phyloP scores from a whole-genome alignment of 2,113 vertebrate genomes.

The Trichechus manatus region DNA sequence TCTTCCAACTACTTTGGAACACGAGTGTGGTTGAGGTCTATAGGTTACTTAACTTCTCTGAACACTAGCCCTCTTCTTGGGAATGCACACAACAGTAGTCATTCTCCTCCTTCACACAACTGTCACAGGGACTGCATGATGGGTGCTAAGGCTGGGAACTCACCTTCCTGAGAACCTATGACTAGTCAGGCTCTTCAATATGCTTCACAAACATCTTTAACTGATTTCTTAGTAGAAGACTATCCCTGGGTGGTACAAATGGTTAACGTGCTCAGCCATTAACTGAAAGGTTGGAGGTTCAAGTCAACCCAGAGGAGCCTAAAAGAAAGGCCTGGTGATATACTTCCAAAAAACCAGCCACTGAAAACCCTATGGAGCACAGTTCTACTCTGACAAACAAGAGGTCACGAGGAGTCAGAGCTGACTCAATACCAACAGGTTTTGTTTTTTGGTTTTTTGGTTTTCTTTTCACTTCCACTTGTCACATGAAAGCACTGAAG shows the following conservation, averaged over 20 bases:
- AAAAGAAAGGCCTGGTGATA: too few species aligned
- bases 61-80: not conserved
- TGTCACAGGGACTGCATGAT: not conserved
- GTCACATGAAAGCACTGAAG: not conserved
- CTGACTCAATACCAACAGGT: too few species aligned
- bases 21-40: not conserved
- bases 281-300: too few species aligned
- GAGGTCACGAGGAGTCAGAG: too few species aligned
- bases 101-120: not conserved
- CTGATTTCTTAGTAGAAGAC: not conserved
- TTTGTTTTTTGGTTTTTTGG: not conserved
- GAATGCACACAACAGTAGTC: not conserved
- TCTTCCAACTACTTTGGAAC: not conserved
- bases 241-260: not conserved
- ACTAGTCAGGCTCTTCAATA: not conserved
- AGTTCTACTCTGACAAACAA: too few species aligned
- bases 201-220: not conserved
- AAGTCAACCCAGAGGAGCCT: too few species aligned
- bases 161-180: not conserved
- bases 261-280: too few species aligned
- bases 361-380: too few species aligned
- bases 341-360: too few species aligned
- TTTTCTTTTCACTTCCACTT: not conserved
- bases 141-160: not conserved
- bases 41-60: not conserved